Evolutionary conservation across 2,888 invertebrate species (phyloP).

Genomic region (Panopea generosa): DNA sequence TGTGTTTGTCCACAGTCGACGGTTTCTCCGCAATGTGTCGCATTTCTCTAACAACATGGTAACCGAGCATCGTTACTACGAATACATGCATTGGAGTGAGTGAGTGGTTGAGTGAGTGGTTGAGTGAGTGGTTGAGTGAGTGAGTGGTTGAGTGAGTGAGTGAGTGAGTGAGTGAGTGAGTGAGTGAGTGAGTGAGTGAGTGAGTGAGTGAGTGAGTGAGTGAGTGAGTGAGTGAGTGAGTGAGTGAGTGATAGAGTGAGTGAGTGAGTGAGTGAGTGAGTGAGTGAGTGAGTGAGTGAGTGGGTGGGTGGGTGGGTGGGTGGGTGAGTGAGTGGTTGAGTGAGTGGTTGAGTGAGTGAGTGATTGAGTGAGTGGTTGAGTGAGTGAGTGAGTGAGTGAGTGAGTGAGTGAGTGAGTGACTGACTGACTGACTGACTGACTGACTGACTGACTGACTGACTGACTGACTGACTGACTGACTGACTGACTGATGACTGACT

Average conservation of each 20-base stretch:
- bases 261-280: conserved; percentile 18
- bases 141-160: too few relatives aligned
- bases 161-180: conserved; percentile 34
- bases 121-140: too few relatives aligned
- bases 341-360: too few relatives aligned
- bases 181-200: conserved; percentile 29
- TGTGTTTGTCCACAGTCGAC: too few relatives aligned
- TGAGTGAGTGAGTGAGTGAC: conserved; percentile 28
- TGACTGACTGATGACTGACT: conserved; percentile 10
- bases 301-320: too few relatives aligned
- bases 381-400: conserved; percentile 29
- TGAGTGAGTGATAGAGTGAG: conserved; percentile 34
- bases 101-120: too few relatives aligned
- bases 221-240: conserved; percentile 22
- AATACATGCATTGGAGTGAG: too few relatives aligned
- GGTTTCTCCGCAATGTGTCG: too few relatives aligned
- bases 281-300: conserved; percentile 25
- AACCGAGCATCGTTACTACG: too few relatives aligned
- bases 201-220: conserved; percentile 25
- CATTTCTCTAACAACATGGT: too few relatives aligned
- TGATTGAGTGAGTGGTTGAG: too few relatives aligned
- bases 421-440: conserved; percentile 36
- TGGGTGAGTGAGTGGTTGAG: too few relatives aligned
- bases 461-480: conserved; percentile 16
- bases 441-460: conserved; percentile 38